These are phyloP conservation scores for Lagopus leucura DNA, from an alignment of 2,113 vertebrate species.

Conservation along the genomic window DNA sequence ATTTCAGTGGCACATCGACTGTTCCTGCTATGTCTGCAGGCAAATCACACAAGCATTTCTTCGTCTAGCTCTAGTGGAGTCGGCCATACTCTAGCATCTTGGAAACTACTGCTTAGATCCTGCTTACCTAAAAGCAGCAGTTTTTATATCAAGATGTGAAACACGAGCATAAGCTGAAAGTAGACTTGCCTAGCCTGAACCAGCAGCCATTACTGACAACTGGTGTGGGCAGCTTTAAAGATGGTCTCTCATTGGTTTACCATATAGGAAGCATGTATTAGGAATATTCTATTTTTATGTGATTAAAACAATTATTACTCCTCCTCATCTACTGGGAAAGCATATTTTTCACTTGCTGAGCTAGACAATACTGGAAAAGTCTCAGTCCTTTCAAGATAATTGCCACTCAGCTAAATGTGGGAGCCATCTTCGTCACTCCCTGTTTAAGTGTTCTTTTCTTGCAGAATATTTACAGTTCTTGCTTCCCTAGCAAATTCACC, in stretches of 20 bases:
- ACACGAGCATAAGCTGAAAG: background rate
- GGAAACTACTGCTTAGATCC: background rate
- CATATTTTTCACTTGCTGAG: background rate
- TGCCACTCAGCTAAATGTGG: background rate
- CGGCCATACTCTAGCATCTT: background rate
- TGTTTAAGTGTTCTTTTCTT: background rate
- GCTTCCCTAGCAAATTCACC: background rate
- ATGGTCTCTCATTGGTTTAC: background rate
- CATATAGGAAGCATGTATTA: background rate
- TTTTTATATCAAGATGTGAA: conserved; percentile 2
- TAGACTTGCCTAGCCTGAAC: background rate
- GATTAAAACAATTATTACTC: background rate
- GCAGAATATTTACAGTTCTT: background rate
- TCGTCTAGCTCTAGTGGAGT: background rate
- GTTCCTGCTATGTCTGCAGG: background rate
- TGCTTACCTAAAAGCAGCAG: background rate
- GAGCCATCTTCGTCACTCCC: background rate
- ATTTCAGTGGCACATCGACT: background rate
- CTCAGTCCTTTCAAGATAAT: background rate
- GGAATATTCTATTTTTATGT: background rate
- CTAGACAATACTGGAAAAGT: background rate
- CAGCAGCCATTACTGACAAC: background rate
- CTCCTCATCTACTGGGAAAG: background rate
- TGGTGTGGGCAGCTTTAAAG: background rate
- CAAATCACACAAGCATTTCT: background rate